Evolutionary conservation across 1,140 invertebrate species (phyloP).

Genomic region (Cyclargus thomasi): DNA sequence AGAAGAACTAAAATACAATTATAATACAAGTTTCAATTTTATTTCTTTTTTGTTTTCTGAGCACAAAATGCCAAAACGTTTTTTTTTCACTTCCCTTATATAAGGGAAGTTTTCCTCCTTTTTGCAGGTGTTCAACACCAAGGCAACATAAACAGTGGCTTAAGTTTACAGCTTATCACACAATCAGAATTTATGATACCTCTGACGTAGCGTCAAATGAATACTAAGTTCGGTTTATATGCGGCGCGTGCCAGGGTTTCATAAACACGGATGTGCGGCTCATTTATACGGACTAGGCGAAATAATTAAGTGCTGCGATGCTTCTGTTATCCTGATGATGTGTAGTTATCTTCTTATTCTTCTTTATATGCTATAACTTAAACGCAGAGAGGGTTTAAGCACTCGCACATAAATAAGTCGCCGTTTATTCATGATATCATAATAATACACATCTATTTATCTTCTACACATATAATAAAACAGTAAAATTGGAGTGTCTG

Average conservation of each 20-base stretch:
- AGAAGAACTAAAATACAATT: too few species aligned
- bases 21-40: too few species aligned
- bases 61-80: too few species aligned
- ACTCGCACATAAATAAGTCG: too few species aligned
- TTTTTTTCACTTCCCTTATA: too few species aligned
- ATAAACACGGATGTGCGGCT: conserved; percentile 19
- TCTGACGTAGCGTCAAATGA: conserved; percentile 34
- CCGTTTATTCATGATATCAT: too few species aligned
- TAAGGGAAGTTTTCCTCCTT: background rate
- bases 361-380: too few species aligned
- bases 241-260: conserved; percentile 28
- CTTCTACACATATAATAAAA: too few species aligned
- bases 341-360: background rate
- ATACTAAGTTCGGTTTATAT: conserved; percentile 33
- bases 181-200: conserved; percentile 34
- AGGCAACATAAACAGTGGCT: conserved; percentile 18
- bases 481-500: too few species aligned
- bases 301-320: background rate
- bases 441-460: too few species aligned
- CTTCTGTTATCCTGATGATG: background rate
- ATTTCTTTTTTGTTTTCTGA: too few species aligned
- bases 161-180: conserved; percentile 18
- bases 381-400: too few species aligned
- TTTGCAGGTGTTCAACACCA: conserved; percentile 18
- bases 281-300: conserved; percentile 5